phyloP scores from a whole-genome alignment of 2,113 vertebrate genomes.

The Ptilonorhynchus violaceus region DNA sequence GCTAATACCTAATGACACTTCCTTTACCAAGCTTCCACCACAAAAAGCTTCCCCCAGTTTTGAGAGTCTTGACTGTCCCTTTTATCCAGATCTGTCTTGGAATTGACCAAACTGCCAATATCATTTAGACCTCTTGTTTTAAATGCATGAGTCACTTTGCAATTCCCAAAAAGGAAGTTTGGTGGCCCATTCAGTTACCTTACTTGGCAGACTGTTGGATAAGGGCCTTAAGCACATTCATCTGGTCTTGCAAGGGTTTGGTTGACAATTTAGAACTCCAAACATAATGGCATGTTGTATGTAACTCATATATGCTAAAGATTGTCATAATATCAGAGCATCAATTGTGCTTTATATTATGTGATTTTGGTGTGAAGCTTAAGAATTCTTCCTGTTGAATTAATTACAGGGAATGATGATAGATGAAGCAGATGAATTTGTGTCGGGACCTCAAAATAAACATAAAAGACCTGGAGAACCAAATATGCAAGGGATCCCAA shows the following conservation, averaged over 20 bases:
- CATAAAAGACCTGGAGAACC: constrained; percentile 80
- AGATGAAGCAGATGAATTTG: constrained; percentile 85
- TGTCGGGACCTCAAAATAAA: constrained; percentile 82
- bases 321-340: not conserved
- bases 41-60: not conserved
- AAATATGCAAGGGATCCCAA: constrained; percentile 76
- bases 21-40: not conserved
- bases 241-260: not conserved
- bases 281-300: not conserved
- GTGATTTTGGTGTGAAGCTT: not conserved
- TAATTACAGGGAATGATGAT: constrained; percentile 83
- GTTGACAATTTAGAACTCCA: not conserved
- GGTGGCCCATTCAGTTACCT: not conserved
- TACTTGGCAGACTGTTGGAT: not conserved
- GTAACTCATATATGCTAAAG: not conserved
- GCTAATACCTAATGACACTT: not conserved
- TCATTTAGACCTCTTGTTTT: not conserved
- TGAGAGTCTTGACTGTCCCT: not conserved
- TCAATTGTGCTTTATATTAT: not conserved
- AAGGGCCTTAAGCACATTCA: not conserved
- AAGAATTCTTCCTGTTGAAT: not conserved
- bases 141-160: not conserved
- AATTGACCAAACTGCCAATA: not conserved
- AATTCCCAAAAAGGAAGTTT: not conserved
- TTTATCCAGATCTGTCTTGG: not conserved